phyloP scores from a whole-genome alignment of 1,140 invertebrate genomes.

The Pseudomyrmex pallidus region DNA sequence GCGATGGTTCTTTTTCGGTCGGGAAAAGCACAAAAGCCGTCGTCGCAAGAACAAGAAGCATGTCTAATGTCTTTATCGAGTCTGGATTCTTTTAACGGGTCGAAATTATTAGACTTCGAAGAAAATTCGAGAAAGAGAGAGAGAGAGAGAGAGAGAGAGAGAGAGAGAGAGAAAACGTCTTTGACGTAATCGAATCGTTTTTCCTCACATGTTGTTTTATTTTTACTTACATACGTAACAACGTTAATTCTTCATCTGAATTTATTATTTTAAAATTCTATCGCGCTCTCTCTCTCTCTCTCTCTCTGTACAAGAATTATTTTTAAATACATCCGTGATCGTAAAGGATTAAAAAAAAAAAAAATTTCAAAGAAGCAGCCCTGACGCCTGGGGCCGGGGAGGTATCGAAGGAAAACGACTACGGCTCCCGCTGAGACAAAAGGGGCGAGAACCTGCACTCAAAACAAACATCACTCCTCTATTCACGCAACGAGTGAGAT shows the following conservation, averaged over 20 bases:
- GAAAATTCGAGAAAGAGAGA: conserved; percentile 23
- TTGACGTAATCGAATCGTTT: conserved; percentile 19
- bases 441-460: conserved; percentile 80
- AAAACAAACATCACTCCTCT: conserved; percentile 83
- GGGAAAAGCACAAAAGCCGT: conserved; percentile 66
- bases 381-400: not conserved
- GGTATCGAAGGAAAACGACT: conserved; percentile 56
- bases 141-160: conserved; percentile 40
- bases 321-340: not conserved
- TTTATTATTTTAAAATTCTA: not conserved
- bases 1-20: conserved; percentile 28
- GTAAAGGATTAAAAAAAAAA: conserved; percentile 16
- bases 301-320: not conserved
- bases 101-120: conserved; percentile 44
- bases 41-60: conserved; percentile 75
- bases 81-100: conserved; percentile 70
- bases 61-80: conserved; percentile 78
- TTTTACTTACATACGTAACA: not conserved
- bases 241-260: not conserved
- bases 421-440: conserved; percentile 80
- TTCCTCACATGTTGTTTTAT: not conserved
- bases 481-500: conserved; percentile 75
- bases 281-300: not conserved
- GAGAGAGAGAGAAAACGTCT: conserved; percentile 41
- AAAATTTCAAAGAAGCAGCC: conserved; percentile 1